A percentile compares a stretch with the other conserved stretches of the same genome.
phyloP scores from a whole-genome alignment of 2,797 vertebrate genomes.

The Buphagus erythrorhynchus region DNA sequence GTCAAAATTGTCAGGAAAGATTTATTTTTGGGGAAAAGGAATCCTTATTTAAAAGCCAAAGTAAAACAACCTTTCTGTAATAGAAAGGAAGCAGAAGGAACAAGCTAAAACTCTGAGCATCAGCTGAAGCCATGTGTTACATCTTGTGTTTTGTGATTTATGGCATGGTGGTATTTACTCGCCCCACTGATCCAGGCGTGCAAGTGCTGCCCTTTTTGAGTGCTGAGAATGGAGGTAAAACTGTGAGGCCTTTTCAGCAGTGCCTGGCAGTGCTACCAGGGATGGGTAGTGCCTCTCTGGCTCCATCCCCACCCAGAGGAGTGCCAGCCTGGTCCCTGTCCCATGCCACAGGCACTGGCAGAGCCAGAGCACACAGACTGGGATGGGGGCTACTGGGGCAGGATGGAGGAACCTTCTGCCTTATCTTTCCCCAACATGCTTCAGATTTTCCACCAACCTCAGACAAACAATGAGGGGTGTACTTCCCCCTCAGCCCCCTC shows the following conservation, averaged over 20 bases:
- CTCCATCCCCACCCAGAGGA: not conserved
- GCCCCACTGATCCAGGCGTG: rapidly evolving
- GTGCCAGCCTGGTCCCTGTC: not conserved
- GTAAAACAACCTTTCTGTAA: not conserved
- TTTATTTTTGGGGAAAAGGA: not conserved
- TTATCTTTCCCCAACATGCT: rapidly evolving
- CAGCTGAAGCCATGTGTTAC: not conserved
- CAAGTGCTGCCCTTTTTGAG: not conserved
- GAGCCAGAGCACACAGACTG: not conserved
- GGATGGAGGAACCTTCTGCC: not conserved
- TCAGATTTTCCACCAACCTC: not conserved
- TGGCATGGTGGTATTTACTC: not conserved
- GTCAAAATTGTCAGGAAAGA: constrained; percentile 61
- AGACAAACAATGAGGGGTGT: not conserved
- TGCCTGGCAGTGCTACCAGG: rapidly evolving
- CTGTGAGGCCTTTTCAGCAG: not conserved
- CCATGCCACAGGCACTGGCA: not conserved
- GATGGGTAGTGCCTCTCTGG: not conserved
- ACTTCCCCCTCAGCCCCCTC: too few relatives aligned
- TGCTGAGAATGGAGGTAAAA: not conserved
- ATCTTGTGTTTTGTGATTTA: not conserved
- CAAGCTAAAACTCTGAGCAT: not conserved
- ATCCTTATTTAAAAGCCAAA: not conserved
- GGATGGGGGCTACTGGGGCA: not conserved
- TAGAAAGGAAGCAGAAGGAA: not conserved